These are phyloP conservation scores for Prinia subflava DNA, from an alignment of 2,113 vertebrate genomes.

Conservation along the genomic window DNA sequence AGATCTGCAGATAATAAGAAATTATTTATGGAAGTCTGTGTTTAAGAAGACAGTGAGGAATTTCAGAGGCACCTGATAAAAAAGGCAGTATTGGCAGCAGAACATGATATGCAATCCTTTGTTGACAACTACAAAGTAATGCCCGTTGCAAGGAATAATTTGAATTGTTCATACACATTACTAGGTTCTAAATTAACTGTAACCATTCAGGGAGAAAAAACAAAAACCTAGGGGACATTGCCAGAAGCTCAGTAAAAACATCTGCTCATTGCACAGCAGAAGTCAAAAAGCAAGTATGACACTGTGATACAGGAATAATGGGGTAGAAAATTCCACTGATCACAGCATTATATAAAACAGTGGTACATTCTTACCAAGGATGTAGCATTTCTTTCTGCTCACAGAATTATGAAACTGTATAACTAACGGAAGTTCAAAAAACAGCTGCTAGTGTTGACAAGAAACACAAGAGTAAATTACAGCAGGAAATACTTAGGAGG, in stretches of 20 bases:
- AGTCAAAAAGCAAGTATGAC: slow-evolving; percentile 32
- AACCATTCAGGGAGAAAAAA: slow-evolving; percentile 37
- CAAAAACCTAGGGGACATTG: not conserved
- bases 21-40: not conserved
- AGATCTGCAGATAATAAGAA: slow-evolving; percentile 5
- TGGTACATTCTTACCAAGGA: slow-evolving; percentile 8
- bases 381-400: not conserved
- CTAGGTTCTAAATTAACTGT: slow-evolving; percentile 45
- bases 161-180: not conserved
- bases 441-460: slow-evolving; percentile 22
- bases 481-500: not conserved
- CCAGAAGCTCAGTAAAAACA: slow-evolving; percentile 51
- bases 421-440: slow-evolving; percentile 19
- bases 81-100: not conserved
- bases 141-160: not conserved
- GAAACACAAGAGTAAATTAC: not conserved
- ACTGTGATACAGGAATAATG: slow-evolving; percentile 31
- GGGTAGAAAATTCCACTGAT: slow-evolving; percentile 47
- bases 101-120: not conserved
- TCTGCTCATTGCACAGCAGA: slow-evolving; percentile 49
- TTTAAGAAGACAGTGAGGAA: not conserved
- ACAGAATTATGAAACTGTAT: not conserved
- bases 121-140: not conserved
- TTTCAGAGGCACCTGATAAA: not conserved
- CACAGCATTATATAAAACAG: slow-evolving; percentile 6